These are phyloP conservation scores for Branchinecta lindahli DNA, from an alignment of 1,140 invertebrate genomes.

Conservation along the genomic window DNA sequence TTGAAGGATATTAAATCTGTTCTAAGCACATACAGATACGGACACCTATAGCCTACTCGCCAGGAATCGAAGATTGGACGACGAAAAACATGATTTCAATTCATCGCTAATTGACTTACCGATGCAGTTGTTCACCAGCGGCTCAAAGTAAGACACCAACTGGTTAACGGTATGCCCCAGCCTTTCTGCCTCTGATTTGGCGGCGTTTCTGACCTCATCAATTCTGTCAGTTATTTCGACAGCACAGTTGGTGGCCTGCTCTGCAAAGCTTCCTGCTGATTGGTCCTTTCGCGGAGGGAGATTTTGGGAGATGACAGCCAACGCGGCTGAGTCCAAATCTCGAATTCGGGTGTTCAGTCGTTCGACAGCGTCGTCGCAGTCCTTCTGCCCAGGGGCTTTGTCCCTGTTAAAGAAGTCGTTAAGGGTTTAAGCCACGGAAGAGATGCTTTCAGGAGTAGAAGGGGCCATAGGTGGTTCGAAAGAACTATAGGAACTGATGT, in stretches of 20 bases:
- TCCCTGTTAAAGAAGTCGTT: conserved; percentile 40
- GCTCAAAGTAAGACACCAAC: conserved; percentile 64
- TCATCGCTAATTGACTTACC: conserved; percentile 37
- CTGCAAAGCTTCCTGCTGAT: conserved; percentile 61
- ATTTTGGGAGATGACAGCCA: conserved; percentile 71
- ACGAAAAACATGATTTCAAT: too few species aligned
- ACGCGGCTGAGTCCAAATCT: conserved; percentile 67
- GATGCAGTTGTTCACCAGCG: conserved; percentile 61
- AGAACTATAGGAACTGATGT: background rate
- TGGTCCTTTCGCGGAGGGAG: conserved; percentile 54
- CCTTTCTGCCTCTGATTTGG: conserved; percentile 79
- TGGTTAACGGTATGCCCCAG: conserved; percentile 74
- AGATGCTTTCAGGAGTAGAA: conserved; percentile 13
- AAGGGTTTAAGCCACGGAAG: conserved; percentile 17
- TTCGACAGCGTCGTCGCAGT: conserved; percentile 73
- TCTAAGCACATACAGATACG: too few species aligned
- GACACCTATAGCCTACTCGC: too few species aligned
- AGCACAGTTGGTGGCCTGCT: conserved; percentile 50
- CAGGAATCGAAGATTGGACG: too few species aligned
- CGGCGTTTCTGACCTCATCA: conserved; percentile 61
- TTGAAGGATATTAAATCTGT: too few species aligned
- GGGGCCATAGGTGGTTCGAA: background rate
- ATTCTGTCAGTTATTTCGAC: conserved; percentile 60
- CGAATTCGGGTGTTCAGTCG: conserved; percentile 55
- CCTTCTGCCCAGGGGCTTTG: conserved; percentile 84